Percentiles rank a stretch among this genome's conserved stretches.
Evolutionary conservation across 2,888 invertebrate species (phyloP).

Genomic region (Microdon myrmicae): DNA sequence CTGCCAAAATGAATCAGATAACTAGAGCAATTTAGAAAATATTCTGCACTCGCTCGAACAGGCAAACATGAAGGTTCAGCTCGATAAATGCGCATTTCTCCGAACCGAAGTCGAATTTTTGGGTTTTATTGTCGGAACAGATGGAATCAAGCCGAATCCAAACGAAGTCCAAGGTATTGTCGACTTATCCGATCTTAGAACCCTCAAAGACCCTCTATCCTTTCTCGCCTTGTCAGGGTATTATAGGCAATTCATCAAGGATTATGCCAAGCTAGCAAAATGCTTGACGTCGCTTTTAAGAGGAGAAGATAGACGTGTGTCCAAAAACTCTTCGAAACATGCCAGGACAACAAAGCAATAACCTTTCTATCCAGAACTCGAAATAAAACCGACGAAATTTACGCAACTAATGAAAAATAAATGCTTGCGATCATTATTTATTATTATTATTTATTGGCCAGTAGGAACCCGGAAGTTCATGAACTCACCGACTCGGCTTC

Average conservation of each 20-base stretch:
- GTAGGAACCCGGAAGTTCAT: too few species aligned
- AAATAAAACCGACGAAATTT: slow-evolving; percentile 24
- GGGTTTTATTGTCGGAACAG: slow-evolving; percentile 32
- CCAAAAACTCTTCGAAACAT: slow-evolving; percentile 24
- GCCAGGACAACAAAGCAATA: too few species aligned
- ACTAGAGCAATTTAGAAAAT: slow-evolving; percentile 12
- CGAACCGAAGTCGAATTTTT: slow-evolving; percentile 26
- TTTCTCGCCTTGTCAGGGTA: slow-evolving; percentile 20
- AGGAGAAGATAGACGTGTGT: slow-evolving; percentile 37
- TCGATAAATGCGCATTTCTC: slow-evolving; percentile 38
- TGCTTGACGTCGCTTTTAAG: slow-evolving; percentile 20
- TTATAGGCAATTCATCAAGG: slow-evolving; percentile 19
- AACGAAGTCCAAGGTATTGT: slow-evolving; percentile 25
- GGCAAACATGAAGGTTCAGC: slow-evolving; percentile 27
- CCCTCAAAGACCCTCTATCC: slow-evolving; percentile 19
- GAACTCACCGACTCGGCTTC: too few species aligned
- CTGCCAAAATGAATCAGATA: slow-evolving; percentile 29
- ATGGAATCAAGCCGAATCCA: slow-evolving; percentile 34
- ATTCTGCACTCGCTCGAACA: slow-evolving; percentile 18
- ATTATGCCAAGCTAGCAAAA: slow-evolving; percentile 33
- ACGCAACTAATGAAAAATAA: slow-evolving; percentile 31
- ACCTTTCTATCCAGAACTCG: slow-evolving; percentile 13
- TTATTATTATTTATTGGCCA: too few species aligned
- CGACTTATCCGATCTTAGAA: slow-evolving; percentile 22
- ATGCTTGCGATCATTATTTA: slow-evolving; percentile 19